phyloP scores from a whole-genome alignment of 2,888 invertebrate genomes.

The Aphelenchoides bicaudatus region DNA sequence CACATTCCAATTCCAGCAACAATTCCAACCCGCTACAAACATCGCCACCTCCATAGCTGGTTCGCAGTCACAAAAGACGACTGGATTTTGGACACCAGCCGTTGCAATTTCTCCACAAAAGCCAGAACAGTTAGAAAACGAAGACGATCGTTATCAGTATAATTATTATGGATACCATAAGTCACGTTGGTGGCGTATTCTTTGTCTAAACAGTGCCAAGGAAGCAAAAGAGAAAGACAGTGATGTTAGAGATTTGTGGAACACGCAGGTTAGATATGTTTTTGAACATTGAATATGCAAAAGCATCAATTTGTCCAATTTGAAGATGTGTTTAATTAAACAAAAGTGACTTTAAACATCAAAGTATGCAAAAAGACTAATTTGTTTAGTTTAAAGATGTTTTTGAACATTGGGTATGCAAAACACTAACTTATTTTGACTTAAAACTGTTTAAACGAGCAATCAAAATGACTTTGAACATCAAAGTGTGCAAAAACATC shows the following conservation, averaged over 20 bases:
- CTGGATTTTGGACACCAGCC: background rate
- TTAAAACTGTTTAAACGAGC: background rate
- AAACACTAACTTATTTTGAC: background rate
- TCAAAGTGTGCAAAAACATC: background rate
- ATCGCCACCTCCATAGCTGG: constrained; percentile 6
- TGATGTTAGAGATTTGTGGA: constrained; percentile 52
- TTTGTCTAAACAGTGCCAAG: constrained; percentile 38
- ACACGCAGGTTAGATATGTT: constrained; percentile 44
- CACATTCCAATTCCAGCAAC: background rate
- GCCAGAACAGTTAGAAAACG: background rate
- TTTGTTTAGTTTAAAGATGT: constrained; percentile 1
- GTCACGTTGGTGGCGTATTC: constrained; percentile 30
- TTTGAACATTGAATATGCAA: background rate
- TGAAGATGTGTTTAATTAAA: background rate
- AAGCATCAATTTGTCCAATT: background rate
- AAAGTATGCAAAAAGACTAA: background rate
- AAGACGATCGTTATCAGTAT: background rate
- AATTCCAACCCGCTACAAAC: background rate
- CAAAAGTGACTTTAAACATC: background rate
- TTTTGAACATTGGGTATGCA: no score
- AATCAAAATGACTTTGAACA: background rate
- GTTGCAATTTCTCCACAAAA: background rate
- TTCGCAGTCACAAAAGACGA: background rate
- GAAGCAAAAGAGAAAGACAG: constrained; percentile 28
- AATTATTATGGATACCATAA: constrained; percentile 14